Base-by-base conservation (phyloP, 2,797 vertebrate species). In the Brachymystax lenok region DNA sequence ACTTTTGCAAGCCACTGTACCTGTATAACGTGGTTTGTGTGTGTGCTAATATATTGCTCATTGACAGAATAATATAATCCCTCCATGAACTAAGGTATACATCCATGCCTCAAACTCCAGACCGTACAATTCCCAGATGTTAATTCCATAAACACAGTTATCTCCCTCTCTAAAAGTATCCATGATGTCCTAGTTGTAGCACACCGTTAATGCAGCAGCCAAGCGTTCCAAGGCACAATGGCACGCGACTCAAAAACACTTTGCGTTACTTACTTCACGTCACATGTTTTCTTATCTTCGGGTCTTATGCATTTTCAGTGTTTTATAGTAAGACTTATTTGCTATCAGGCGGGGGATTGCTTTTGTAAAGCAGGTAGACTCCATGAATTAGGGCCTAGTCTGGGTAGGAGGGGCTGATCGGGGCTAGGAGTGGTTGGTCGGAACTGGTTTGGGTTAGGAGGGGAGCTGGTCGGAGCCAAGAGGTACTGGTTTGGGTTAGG, bases 331-430 rank as follows among this genome's bases (percentile, higher is more conserved):
- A 95, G 97, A 97, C 96, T 97, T 97, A 99, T 98, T 97, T 97
- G 95, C 95, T 96, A 95, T 95, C 96, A 97, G 95, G 97, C 96
- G 93, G 89, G 94, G 94, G 95, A 94, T 95, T 93, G 95, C 96
- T 96, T 98, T 96, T 94, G 94, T 95, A 96, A 97, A 95, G 95
- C 95, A 94, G 93, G 95, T 96, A 96, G 97, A 96, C 97, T 98
- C 96, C 96, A 98, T 95, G 97, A 98, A 98, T 97, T 96, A 98
- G 98, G 96, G 96, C 94, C 95, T 94, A 94, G 94, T 94, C 94
- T 97, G 95, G 95, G 93, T 95, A 94, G 92, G 87, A 94, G 92
- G 93, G 93, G 95, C 95, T 93, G 95, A 95, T 56, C 16, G 54
- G 19, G 54, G 19, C 54, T 54, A 19, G 52, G 52, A 54, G 52